Base-by-base conservation (phyloP, 2,888 invertebrate genomes). In the Resseliella maxima region DNA sequence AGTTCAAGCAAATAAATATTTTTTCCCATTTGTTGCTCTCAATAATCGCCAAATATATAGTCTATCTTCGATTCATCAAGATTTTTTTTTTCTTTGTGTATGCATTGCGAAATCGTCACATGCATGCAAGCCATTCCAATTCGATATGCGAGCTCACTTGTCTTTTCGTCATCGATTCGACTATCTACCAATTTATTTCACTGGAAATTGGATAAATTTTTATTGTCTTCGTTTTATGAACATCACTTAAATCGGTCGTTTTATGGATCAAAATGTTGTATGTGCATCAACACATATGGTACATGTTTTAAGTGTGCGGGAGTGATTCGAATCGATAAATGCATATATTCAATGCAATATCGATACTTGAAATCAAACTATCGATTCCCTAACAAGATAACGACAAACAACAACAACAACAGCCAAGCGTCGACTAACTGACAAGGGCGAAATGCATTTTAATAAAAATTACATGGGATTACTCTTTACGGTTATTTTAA, bases 401-500 rank as follows among this genome's bases (percentile, higher is more conserved):
- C 72, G 31, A 15, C 31, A 10, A 12, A 31, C n/a, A 59, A 50
- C 2, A 18, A 10, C 24, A 59, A 50, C 50, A 50, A 18, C 21
- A 50, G 21, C 10, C 5, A 2, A 50, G 15, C 5, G 21, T 50
- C 10, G 21, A 50, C 5, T 10, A 50, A 50, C 50, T 50, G 41
- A 50, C 15, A 27, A 72, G 72, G 72, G 72, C 27, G 72, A 31
- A 15, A 72, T 27, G 72, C 72, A 72, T 72, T 72, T 72, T 72
- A 72, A 72, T 72, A 31, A 72, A 72, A 72, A 72, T 72, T 72
- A 72, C 72, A 72, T 72, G 35, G 72, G 72, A 72, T 72, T 72
- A 72, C 31, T 72, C 31, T 72, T 72, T 72, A 72, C 72, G 72
- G 35, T 72, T 72, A 35, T 72, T 59, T 59, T 59, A 59, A 59